These are phyloP conservation scores for Leucoptera coffeella DNA, from an alignment of 2,888 invertebrate species.

Conservation along the genomic window DNA sequence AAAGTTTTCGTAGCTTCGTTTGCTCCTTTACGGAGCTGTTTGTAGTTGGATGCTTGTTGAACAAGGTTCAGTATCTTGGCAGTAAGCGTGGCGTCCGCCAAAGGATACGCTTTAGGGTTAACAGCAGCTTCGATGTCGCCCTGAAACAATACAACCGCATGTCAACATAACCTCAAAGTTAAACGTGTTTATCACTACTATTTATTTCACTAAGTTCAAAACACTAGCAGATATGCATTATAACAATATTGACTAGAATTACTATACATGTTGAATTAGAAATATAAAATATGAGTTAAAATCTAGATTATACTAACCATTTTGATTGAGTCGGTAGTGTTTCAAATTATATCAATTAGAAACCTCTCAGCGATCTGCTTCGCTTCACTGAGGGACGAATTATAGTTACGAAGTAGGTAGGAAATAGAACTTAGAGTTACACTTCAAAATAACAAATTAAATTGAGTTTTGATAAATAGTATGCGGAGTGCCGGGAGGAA, in stretches of 20 bases:
- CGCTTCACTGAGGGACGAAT: conserved; percentile 47
- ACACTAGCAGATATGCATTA: too few species aligned
- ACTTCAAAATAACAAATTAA: too few species aligned
- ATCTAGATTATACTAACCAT: too few species aligned
- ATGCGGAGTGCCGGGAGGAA: too few species aligned
- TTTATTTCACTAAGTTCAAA: too few species aligned
- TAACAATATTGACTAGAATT: too few species aligned
- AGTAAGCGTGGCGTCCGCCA: conserved; percentile 89
- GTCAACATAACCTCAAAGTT: not conserved
- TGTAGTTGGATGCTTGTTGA: conserved; percentile 94
- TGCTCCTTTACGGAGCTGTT: conserved; percentile 96
- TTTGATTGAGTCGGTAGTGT: not conserved
- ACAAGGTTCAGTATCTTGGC: conserved; percentile 92
- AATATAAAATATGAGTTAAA: too few species aligned
- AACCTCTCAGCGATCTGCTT: conserved; percentile 47
- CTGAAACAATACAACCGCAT: conserved; percentile 29
- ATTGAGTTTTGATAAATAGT: too few species aligned
- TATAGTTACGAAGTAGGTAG: conserved; percentile 1
- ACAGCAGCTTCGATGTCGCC: conserved; percentile 65
- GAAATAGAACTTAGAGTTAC: not conserved
- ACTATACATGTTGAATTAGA: too few species aligned
- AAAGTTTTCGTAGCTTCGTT: conserved; percentile 97
- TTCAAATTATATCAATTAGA: conserved; percentile 10
- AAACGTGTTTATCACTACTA: too few species aligned
- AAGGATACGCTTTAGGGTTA: conserved; percentile 94